Evolutionary conservation across 2,888 invertebrate genomes (phyloP).

Genomic region (Cosmia trapezina): DNA sequence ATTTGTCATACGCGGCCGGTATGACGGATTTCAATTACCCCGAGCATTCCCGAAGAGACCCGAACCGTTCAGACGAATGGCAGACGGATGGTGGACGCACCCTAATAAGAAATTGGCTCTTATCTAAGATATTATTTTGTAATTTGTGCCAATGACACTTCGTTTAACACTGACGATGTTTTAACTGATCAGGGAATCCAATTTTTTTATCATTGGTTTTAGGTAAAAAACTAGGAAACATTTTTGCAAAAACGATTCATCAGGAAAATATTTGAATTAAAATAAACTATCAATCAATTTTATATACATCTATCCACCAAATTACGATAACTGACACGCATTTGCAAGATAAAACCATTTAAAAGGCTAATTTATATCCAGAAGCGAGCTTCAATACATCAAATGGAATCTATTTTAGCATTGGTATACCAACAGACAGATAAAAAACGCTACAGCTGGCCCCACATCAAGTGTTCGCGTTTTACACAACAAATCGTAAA

Average conservation of each 20-base stretch:
- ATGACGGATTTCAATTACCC: conserved; percentile 84
- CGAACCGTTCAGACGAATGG: conserved; percentile 31
- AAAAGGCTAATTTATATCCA: conserved; percentile 54
- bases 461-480: conserved; percentile 77
- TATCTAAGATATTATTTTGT: conserved; percentile 69
- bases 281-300: conserved; percentile 2
- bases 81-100: conserved; percentile 14
- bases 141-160: conserved; percentile 72
- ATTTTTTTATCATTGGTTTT: not conserved
- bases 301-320: not conserved
- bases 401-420: conserved; percentile 62
- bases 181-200: conserved; percentile 3
- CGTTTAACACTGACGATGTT: conserved; percentile 42
- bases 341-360: conserved; percentile 55
- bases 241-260: not conserved
- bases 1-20: conserved; percentile 79
- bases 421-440: conserved; percentile 46
- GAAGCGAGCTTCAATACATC: conserved; percentile 63
- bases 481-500: conserved; percentile 81
- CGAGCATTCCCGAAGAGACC: conserved; percentile 48
- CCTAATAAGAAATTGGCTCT: conserved; percentile 50
- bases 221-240: not conserved
- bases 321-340: conserved; percentile 20
- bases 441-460: conserved; percentile 71
- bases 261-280: not conserved